These are phyloP conservation scores for Drosophila pseudotalamancana DNA, from an alignment of 2,888 invertebrate genomes.

Conservation along the genomic window DNA sequence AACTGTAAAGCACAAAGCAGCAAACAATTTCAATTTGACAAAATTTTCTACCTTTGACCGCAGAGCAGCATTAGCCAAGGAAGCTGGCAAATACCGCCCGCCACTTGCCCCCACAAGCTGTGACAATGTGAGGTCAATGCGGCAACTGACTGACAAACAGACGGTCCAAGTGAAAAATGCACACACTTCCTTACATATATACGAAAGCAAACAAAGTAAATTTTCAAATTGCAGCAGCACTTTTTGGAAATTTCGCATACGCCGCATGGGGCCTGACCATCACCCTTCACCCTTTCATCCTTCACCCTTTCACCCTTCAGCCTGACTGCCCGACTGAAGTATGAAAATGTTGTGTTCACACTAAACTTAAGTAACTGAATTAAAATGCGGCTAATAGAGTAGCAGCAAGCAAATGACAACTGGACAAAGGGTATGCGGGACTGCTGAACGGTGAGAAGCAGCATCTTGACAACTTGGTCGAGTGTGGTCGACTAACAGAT, in stretches of 20 bases:
- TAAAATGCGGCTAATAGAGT: slow-evolving; percentile 79
- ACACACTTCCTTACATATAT: slow-evolving; percentile 11
- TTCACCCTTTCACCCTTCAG: slow-evolving; percentile 24
- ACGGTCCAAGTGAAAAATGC: slow-evolving; percentile 27
- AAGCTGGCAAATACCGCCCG: slow-evolving; percentile 1
- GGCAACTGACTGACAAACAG: slow-evolving; percentile 66
- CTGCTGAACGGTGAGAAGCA: not conserved
- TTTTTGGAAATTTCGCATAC: slow-evolving; percentile 59
- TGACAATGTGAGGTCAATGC: slow-evolving; percentile 76
- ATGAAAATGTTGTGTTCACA: slow-evolving; percentile 78
- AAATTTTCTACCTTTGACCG: slow-evolving; percentile 81
- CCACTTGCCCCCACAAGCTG: slow-evolving; percentile 26
- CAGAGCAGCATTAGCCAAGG: slow-evolving; percentile 41
- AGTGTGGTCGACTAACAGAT: no score
- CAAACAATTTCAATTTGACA: slow-evolving; percentile 79
- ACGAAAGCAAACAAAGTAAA: slow-evolving; percentile 48
- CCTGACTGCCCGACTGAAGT: no score
- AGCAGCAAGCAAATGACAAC: slow-evolving; percentile 71
- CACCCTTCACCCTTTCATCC: not conserved
- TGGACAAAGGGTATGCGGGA: slow-evolving; percentile 22
- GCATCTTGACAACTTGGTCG: slow-evolving; percentile 46
- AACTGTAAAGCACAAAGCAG: slow-evolving; percentile 61
- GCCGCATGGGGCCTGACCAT: slow-evolving; percentile 29
- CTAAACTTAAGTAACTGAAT: slow-evolving; percentile 80
- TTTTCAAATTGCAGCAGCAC: slow-evolving; percentile 65